Evolutionary conservation across 1,140 invertebrate genomes (phyloP).

Genomic region (Heliconius eleuchia): DNA sequence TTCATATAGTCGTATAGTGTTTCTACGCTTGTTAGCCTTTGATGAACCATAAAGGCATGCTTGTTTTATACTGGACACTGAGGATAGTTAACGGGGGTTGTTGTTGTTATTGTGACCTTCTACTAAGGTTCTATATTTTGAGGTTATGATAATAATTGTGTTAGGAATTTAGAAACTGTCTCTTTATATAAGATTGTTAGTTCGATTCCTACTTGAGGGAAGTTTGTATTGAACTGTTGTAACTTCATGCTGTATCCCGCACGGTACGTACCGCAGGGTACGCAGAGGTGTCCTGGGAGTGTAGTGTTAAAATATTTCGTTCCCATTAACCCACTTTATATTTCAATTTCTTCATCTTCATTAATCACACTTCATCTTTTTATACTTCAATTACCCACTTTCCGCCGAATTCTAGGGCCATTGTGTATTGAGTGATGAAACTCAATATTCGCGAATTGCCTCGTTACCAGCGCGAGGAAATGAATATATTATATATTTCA

Average conservation of each 20-base stretch:
- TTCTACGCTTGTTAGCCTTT: slow-evolving; percentile 24
- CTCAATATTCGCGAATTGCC: not conserved
- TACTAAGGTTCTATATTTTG: not conserved
- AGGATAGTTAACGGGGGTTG: not conserved
- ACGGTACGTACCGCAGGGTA: not conserved
- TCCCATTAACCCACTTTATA: not conserved
- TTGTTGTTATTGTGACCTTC: slow-evolving; percentile 7
- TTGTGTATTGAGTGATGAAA: not conserved
- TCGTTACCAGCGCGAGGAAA: no score
- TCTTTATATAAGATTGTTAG: not conserved
- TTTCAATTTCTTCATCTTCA: no score
- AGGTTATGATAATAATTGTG: not conserved
- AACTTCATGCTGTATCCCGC: not conserved
- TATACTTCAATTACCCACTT: not conserved
- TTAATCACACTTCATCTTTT: no score
- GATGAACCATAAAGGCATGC: slow-evolving; percentile 21
- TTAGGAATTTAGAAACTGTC: not conserved
- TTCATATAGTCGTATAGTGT: not conserved
- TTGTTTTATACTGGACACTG: slow-evolving; percentile 18
- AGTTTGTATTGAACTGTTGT: no score
- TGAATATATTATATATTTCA: no score
- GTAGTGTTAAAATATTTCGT: not conserved
- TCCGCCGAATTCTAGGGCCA: not conserved
- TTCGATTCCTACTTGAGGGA: not conserved
- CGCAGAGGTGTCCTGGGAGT: not conserved